Evolutionary conservation across 2,888 invertebrate genomes (phyloP).

Genomic region (Mechanitis messenoides): DNA sequence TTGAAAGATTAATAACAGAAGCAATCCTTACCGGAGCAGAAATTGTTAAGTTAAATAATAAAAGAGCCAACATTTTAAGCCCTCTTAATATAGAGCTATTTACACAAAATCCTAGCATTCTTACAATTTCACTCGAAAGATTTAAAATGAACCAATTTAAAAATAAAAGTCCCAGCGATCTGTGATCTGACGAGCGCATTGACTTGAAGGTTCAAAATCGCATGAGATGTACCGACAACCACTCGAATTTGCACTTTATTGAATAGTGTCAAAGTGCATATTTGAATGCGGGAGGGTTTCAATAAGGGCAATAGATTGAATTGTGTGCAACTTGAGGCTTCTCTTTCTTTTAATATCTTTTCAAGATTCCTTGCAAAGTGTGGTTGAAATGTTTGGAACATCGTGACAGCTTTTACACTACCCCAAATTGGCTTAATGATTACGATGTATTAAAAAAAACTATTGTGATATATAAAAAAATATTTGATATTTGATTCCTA

Average conservation of each 20-base stretch:
- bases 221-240: constrained; percentile 3
- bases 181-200: constrained; percentile 17
- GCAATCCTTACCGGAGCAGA: background rate
- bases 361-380: constrained; percentile 1
- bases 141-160: constrained; percentile 25
- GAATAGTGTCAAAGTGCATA: constrained; percentile 9
- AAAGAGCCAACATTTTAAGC: background rate
- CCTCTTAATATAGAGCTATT: background rate
- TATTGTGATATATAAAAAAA: too few species aligned
- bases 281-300: constrained; percentile 12
- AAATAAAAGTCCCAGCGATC: constrained; percentile 20
- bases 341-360: constrained; percentile 12
- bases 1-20: background rate
- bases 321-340: constrained; percentile 22
- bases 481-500: too few species aligned
- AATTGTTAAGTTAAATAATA: background rate
- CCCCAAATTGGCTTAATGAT: too few species aligned
- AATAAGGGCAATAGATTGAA: constrained; percentile 17
- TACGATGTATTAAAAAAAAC: too few species aligned
- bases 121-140: constrained; percentile 16
- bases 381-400: background rate
- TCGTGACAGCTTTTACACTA: too few species aligned
- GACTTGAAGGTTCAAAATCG: constrained; percentile 19
- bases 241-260: constrained; percentile 18
- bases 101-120: background rate